phyloP scores from a whole-genome alignment of 2,797 vertebrate genomes.

The Eremophila alpestris region DNA sequence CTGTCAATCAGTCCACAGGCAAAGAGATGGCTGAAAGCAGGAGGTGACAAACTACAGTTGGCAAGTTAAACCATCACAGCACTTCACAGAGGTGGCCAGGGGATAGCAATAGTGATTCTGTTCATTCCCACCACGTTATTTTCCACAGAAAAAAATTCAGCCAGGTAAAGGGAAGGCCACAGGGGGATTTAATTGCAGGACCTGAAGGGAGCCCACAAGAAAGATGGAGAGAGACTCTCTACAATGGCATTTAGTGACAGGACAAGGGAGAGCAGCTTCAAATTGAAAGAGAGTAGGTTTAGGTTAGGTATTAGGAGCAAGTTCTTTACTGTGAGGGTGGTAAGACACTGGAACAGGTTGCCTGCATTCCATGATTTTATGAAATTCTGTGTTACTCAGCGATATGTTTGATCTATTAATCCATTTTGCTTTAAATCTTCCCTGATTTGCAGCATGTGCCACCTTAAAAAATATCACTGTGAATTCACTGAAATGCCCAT shows the following conservation, averaged over 20 bases:
- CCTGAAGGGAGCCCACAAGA: neutral
- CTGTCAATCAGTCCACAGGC: neutral
- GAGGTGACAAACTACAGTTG: neutral
- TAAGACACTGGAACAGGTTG: neutral
- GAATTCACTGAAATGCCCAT: neutral
- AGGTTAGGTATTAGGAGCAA: neutral
- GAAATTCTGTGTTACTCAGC: neutral
- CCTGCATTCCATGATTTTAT: neutral
- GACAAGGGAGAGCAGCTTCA: neutral
- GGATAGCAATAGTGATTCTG: neutral
- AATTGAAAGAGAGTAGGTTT: neutral
- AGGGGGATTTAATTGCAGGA: neutral
- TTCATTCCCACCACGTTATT: neutral
- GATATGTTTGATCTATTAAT: neutral
- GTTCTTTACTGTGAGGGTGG: neutral
- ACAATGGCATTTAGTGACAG: neutral
- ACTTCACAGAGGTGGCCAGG: neutral
- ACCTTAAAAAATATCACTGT: neutral
- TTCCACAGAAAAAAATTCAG: neutral
- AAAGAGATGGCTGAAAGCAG: neutral
- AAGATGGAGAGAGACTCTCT: neutral
- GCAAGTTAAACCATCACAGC: neutral
- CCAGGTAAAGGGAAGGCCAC: neutral
- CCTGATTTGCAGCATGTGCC: neutral
- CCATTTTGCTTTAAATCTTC: neutral